Base-by-base conservation (phyloP, 2,888 invertebrate genomes). In the Cerceris ruficornis region DNA sequence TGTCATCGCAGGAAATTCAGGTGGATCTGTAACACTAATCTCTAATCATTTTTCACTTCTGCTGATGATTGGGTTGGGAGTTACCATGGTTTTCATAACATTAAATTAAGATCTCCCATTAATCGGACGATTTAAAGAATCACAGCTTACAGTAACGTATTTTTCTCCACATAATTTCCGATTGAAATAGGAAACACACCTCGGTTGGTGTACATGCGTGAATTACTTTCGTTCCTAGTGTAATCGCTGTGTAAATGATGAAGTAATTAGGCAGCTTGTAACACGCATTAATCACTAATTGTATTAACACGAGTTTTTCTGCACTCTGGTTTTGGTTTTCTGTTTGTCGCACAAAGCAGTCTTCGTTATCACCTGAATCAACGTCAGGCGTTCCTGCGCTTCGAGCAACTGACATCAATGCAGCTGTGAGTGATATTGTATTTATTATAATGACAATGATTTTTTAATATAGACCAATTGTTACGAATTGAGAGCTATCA, bases 311-410 rank as follows among this genome's bases (percentile, higher is more conserved):
- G 72, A 81, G 77, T 88, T 87, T 86, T 82, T 89, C 86, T 89
- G 92, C 92, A 92, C 92, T 91, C 87, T 90, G 92, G 92, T 91
- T 91, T 91, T 91, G 91, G 91, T 91, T 91, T 90, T 90, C 89
- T 86, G 88, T 90, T 89, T 89, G 88, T 89, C 87, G 88, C 88
- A 89, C 89, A 89, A 88, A 86, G 90, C 90, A 90, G 91, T 83
- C 89, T 88, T 86, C 90, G 85, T 88, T 90, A 87, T 91, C 90
- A 85, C 88, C 89, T 81, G 88, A 90, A 82, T 81, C 89, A 77
- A 83, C 89, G 78, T 73, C 87, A 84, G 86, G 86, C 84, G 87
- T 81, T 75, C 85, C 87, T 77, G 89, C 85, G 85, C 89, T 89
- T 88, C 90, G 83, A 86, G 82, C 88, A 64, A 86, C 87, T 88